phyloP scores from a whole-genome alignment of 1,140 invertebrate genomes.

The Lasioglossum albipes region DNA sequence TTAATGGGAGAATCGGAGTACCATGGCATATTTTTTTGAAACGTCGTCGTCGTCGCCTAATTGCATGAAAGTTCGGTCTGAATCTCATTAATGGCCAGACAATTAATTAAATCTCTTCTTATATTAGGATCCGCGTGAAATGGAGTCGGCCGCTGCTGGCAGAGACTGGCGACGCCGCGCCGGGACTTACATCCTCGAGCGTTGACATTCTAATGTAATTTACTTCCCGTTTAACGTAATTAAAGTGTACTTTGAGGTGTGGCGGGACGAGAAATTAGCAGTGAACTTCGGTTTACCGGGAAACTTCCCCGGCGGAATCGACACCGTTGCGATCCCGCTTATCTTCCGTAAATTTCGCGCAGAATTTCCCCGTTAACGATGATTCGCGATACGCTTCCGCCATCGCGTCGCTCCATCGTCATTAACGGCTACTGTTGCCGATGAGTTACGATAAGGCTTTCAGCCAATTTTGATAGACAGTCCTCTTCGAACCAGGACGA shows the following conservation, averaged over 20 bases:
- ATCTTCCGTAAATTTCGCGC: constrained; percentile 55
- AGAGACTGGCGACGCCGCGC: constrained; percentile 10
- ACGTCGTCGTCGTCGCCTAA: too few species aligned
- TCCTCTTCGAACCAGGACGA: too few species aligned
- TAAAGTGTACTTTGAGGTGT: constrained; percentile 65
- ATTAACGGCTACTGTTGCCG: neutral
- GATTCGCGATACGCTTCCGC: constrained; percentile 27
- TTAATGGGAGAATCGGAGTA: too few species aligned
- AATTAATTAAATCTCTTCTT: constrained; percentile 27
- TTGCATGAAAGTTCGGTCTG: too few species aligned
- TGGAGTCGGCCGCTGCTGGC: neutral
- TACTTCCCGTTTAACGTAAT: constrained; percentile 66
- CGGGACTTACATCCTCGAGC: constrained; percentile 55
- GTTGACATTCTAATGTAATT: constrained; percentile 66
- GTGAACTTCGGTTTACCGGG: constrained; percentile 61
- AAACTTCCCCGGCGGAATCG: constrained; percentile 59
- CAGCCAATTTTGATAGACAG: neutral
- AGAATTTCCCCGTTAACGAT: constrained; percentile 18
- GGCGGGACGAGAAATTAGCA: constrained; percentile 64
- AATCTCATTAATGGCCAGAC: neutral
- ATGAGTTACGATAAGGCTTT: neutral
- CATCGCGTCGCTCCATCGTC: neutral
- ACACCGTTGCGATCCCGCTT: constrained; percentile 44
- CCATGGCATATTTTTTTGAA: too few species aligned
- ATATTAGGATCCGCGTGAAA: constrained; percentile 19